Evolutionary conservation across 1,140 invertebrate genomes (phyloP).

Genomic region (Camponotus floridanus): DNA sequence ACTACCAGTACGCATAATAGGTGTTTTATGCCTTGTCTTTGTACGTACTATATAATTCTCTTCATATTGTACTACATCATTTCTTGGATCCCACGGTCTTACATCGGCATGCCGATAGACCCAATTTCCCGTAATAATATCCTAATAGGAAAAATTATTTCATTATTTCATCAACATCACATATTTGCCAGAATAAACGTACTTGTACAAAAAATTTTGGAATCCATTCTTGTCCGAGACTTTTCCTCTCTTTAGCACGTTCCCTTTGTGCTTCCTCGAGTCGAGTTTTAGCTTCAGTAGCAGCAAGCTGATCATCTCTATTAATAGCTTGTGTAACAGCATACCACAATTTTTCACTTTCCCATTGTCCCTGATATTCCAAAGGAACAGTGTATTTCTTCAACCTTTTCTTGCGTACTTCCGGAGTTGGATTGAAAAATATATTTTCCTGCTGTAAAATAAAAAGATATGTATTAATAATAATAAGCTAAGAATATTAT

Average conservation of each 20-base stretch:
- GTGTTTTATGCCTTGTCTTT: conserved; percentile 91
- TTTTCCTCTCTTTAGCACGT: conserved; percentile 89
- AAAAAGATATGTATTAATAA: conserved; percentile 25
- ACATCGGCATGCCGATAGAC: conserved; percentile 92
- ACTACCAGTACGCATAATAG: conserved; percentile 89
- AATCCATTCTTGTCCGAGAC: conserved; percentile 88
- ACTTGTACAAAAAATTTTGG: conserved; percentile 91
- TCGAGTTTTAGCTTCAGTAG: conserved; percentile 95
- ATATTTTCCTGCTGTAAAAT: conserved; percentile 89
- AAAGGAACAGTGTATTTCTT: conserved; percentile 93
- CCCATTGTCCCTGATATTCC: conserved; percentile 92
- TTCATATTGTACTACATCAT: conserved; percentile 94
- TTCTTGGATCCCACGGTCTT: conserved; percentile 93
- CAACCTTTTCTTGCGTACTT: conserved; percentile 90
- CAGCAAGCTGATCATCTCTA: conserved; percentile 91
- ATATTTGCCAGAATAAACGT: not conserved
- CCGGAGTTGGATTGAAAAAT: conserved; percentile 91
- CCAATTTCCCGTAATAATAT: conserved; percentile 90
- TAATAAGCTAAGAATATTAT: conserved; percentile 11
- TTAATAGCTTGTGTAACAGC: conserved; percentile 94
- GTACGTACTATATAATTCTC: conserved; percentile 90
- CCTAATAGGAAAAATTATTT: conserved; percentile 78
- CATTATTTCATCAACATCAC: not conserved
- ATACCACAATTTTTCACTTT: conserved; percentile 95
- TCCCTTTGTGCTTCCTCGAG: conserved; percentile 95